Percentiles rank a stretch among this genome's conserved stretches.
These are phyloP conservation scores for Myopa tessellatipennis DNA, from an alignment of 2,888 invertebrate species.

Conservation along the genomic window DNA sequence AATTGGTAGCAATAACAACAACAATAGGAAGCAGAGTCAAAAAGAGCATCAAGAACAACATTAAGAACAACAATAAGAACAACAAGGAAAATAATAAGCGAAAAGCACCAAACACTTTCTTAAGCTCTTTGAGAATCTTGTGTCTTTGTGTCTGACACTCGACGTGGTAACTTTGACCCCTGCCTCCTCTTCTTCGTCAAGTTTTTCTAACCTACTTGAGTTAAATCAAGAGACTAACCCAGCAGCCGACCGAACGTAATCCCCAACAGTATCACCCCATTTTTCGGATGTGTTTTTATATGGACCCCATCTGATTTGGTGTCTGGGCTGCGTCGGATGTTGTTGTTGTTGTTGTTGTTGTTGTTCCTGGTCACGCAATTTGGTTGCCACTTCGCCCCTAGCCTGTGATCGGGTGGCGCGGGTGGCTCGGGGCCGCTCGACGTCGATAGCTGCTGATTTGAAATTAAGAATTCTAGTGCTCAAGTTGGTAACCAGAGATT, in stretches of 20 bases:
- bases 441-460: slow-evolving; percentile 44
- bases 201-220: slow-evolving; percentile 3
- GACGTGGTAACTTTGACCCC: not conserved
- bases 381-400: slow-evolving; percentile 16
- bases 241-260: slow-evolving; percentile 16
- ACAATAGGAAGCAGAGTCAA: slow-evolving; percentile 17
- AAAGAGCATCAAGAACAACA: slow-evolving; percentile 27
- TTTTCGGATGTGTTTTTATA: slow-evolving; percentile 10
- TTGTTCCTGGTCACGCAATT: slow-evolving; percentile 36
- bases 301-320: not conserved
- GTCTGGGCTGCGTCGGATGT: not conserved
- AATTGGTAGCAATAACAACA: slow-evolving; percentile 26
- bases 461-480: slow-evolving; percentile 50
- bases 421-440: slow-evolving; percentile 31
- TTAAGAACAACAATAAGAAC: slow-evolving; percentile 25
- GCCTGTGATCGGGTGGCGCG: not conserved
- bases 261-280: slow-evolving; percentile 25
- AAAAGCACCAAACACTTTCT: slow-evolving; percentile 34
- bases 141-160: slow-evolving; percentile 47
- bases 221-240: slow-evolving; percentile 11
- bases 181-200: not conserved
- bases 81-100: slow-evolving; percentile 12
- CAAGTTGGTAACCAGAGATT: slow-evolving; percentile 33
- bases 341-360: slow-evolving; percentile 16
- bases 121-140: slow-evolving; percentile 46